phyloP scores from a whole-genome alignment of 2,888 invertebrate species.

The Ethmia dodecea region DNA sequence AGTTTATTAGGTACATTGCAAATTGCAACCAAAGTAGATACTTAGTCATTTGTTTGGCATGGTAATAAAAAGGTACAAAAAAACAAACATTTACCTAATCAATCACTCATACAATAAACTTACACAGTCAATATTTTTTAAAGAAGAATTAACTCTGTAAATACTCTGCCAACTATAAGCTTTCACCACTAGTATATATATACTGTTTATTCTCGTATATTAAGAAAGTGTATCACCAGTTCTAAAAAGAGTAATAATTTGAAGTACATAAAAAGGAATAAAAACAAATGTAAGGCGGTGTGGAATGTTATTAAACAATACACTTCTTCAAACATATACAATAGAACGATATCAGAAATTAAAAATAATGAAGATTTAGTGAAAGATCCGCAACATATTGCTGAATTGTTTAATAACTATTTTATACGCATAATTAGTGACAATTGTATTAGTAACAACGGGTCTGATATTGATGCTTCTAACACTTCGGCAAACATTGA shows the following conservation, averaged over 20 bases:
- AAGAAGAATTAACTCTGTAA: no score
- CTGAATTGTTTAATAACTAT: background rate
- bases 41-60: no score
- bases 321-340: background rate
- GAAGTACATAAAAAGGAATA: background rate
- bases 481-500: background rate
- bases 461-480: background rate
- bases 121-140: no score
- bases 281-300: background rate
- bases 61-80: no score
- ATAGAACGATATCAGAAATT: background rate
- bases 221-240: no score
- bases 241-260: background rate
- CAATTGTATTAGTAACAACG: background rate
- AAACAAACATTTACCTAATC: no score
- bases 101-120: no score
- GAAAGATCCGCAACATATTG: background rate
- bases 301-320: no score
- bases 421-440: background rate
- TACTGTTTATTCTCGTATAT: background rate
- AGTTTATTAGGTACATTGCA: no score
- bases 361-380: no score
- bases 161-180: no score
- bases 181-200: background rate
- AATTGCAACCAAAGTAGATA: no score